Conservation (phyloP, 2,797 vertebrate genomes). For the Takifugu rubripes region DNA sequence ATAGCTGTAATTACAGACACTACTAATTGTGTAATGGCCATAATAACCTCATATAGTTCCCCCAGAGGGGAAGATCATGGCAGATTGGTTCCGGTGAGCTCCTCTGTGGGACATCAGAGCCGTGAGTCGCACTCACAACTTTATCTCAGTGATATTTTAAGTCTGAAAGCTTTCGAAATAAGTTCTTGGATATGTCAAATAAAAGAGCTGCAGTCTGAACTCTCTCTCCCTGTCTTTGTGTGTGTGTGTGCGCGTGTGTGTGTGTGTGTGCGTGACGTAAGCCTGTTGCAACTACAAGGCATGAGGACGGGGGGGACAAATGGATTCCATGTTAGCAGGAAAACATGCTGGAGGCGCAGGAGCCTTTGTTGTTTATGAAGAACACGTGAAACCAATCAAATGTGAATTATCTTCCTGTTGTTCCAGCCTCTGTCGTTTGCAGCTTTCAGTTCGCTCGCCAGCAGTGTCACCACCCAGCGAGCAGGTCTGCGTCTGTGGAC, state of each 20-base stretch:
- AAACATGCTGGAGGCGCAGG: slow-evolving; percentile 72
- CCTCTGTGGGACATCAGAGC: background rate
- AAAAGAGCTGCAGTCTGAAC: slow-evolving; percentile 52
- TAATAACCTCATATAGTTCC: too few relatives aligned
- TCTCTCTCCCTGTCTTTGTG: slow-evolving; percentile 32
- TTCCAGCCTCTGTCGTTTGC: slow-evolving; percentile 74
- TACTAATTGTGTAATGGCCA: too few relatives aligned
- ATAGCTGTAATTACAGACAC: too few relatives aligned
- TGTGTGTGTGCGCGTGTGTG: slow-evolving; percentile 22
- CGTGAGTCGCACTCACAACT: slow-evolving; percentile 48
- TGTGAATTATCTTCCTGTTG: slow-evolving; percentile 80
- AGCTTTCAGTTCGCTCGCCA: slow-evolving; percentile 66
- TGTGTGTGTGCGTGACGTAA: slow-evolving; percentile 33
- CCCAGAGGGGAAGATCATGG: too few relatives aligned
- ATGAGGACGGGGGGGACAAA: slow-evolving; percentile 63
- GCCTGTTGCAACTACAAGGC: slow-evolving; percentile 57
- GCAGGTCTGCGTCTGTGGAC: slow-evolving; percentile 52
- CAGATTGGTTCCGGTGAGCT: too few relatives aligned
- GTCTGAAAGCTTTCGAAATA: slow-evolving; percentile 60
- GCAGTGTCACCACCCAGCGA: slow-evolving; percentile 77
- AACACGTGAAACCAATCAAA: slow-evolving; percentile 83
- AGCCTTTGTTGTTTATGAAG: slow-evolving; percentile 81
- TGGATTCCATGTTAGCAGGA: slow-evolving; percentile 80
- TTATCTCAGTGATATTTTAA: slow-evolving; percentile 58
- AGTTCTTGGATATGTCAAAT: slow-evolving; percentile 61